Base-by-base conservation (phyloP, 2,888 invertebrate species). In the Meta bourneti region DNA sequence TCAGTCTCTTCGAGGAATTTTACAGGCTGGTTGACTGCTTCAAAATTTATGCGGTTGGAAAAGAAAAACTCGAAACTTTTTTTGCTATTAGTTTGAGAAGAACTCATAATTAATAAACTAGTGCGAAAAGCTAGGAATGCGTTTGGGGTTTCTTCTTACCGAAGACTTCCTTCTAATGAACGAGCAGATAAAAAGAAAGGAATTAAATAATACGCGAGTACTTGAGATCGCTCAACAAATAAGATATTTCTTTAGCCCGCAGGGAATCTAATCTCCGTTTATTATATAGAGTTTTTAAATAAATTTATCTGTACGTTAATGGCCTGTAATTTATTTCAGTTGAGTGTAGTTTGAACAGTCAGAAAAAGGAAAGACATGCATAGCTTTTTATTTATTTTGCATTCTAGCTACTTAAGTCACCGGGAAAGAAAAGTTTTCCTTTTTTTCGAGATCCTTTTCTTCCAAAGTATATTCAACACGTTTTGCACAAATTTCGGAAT, bases 91-190 rank as follows among this genome's bases (percentile, higher is more conserved):
- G 54, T 83, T 83, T 48, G 71, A 52, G 83, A 61, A 61, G 13
- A 83, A 72, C 54, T 83, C 83, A 83, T 83, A 83, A 83, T 83
- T 83, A 74, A 74, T 74, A 83, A 83, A 74, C 71, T 70, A 72
- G 52, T 72, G 51, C n/a, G 72, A 74, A 83, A 34, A 83, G 20
- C 20, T 52, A 74, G 52, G 51, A 74, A 16, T 70, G n/a, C 2
- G 48, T 19, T 61, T 69, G 13, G 20, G 5, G 69, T 81, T 81
- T 71, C 81, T 81, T 49, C 70, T 83, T 72, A 52, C 52, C 52
- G 20, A 70, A 19, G 71, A 51, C 16, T 61, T 61, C 13, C 61
- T 61, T 61, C 16, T 61, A 61, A 61, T 61, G 16, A 61, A 61
- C 61, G 61, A 61, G 7, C 61, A 6, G 8, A 61, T 9, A 61